These are phyloP conservation scores for Microctenopoma stevenorrisi DNA, from an alignment of 2,797 vertebrate species.

Conservation along the genomic window DNA sequence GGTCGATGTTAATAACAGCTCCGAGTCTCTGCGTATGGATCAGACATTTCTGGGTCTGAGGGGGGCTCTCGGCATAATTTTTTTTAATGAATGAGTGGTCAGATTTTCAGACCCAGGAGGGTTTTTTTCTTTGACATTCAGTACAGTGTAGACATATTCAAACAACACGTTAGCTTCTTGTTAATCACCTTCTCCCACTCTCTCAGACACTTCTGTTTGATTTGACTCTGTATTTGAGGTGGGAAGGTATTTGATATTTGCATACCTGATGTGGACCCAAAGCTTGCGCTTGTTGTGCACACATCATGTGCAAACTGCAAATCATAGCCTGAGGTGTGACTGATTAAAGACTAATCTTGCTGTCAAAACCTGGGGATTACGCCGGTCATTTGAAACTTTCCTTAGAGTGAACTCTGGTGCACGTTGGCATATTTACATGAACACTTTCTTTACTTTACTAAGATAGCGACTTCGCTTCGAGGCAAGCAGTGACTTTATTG, in stretches of 20 bases:
- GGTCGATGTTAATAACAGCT: slow-evolving; percentile 46
- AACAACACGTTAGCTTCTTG: slow-evolving; percentile 12
- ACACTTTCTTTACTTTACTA: too few species aligned
- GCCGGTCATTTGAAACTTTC: not conserved
- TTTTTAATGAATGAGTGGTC: slow-evolving; percentile 49
- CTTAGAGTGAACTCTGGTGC: not conserved
- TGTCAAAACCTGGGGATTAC: slow-evolving; percentile 12
- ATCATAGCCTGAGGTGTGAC: slow-evolving; percentile 6
- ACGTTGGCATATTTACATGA: too few species aligned
- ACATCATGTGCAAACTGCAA: slow-evolving; percentile 23
- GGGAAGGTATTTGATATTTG: slow-evolving; percentile 24
- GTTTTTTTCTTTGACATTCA: not conserved
- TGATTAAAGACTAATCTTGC: slow-evolving; percentile 24
- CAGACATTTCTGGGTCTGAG: slow-evolving; percentile 24
- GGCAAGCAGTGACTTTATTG: not conserved
- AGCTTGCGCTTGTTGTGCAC: not conserved
- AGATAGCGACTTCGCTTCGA: not conserved
- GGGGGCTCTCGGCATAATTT: not conserved
- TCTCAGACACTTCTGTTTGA: slow-evolving; percentile 26
- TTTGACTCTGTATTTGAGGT: slow-evolving; percentile 18
- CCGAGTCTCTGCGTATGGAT: slow-evolving; percentile 12
- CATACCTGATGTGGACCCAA: not conserved
- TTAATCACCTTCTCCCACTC: slow-evolving; percentile 23
- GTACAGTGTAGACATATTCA: slow-evolving; percentile 15
- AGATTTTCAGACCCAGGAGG: slow-evolving; percentile 21